phyloP scores from a whole-genome alignment of 2,888 invertebrate species.

The Dicyrtoma fusca region DNA sequence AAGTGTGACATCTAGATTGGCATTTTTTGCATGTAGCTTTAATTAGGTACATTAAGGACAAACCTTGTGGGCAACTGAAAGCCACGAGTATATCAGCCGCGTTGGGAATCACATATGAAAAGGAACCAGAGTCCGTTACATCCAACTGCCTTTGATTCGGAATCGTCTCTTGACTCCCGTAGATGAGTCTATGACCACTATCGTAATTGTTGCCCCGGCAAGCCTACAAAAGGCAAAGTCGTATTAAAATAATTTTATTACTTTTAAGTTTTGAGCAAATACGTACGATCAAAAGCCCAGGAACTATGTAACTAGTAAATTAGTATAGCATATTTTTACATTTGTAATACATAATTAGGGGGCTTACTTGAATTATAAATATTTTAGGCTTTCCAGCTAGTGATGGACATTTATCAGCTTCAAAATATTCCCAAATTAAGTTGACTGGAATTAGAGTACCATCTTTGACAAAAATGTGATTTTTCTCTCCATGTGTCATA shows the following conservation, averaged over 20 bases:
- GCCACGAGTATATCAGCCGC: slow-evolving; percentile 54
- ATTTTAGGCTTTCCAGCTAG: slow-evolving; percentile 81
- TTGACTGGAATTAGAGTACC: slow-evolving; percentile 52
- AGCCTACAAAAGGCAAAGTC: slow-evolving; percentile 41
- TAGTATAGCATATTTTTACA: too few species aligned
- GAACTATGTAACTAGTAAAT: too few species aligned
- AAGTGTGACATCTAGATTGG: too few species aligned
- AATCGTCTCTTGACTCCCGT: slow-evolving; percentile 6
- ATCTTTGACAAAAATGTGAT: slow-evolving; percentile 49
- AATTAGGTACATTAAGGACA: too few species aligned
- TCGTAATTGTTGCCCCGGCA: slow-evolving; percentile 53
- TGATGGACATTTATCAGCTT: slow-evolving; percentile 69
- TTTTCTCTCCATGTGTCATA: slow-evolving; percentile 54
- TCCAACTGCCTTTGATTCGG: slow-evolving; percentile 21
- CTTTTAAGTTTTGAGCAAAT: too few species aligned
- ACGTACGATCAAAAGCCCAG: too few species aligned
- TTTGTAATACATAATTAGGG: neutral
- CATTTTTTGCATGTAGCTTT: too few species aligned
- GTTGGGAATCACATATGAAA: slow-evolving; percentile 55
- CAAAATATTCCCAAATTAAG: slow-evolving; percentile 52
- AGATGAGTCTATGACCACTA: slow-evolving; percentile 37
- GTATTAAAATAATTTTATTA: too few species aligned
- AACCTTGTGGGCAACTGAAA: slow-evolving; percentile 53
- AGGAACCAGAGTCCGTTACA: slow-evolving; percentile 50
- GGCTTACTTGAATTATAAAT: slow-evolving; percentile 53